Base-by-base conservation (phyloP, 35 echinoderm and acorn worm genomes). In the Patiria miniata region DNA sequence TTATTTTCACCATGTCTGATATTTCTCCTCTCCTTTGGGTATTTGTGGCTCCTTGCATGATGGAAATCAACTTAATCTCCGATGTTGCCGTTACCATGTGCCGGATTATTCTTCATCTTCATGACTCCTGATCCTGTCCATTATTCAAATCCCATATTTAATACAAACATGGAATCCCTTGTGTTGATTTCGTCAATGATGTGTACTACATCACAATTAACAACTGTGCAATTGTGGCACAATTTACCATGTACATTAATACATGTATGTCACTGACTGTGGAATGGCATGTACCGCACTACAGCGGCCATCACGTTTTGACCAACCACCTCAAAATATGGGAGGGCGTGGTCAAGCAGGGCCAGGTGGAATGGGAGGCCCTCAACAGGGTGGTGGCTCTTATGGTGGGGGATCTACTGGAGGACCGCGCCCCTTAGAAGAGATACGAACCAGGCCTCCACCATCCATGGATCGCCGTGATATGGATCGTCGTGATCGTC, bases 381-480 rank as follows among this genome's bases (percentile, higher is more conserved):
- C 65, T 34, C 65, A 73, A 23, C 65, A 73, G 65, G 34, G 65
- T 73, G 65, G 65, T 73, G 65, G 65, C 26, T 73, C 65, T 73
- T 73, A 73, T 73, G 65, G 21, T 32, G 65, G 65, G 29, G 65
- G 23, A 28, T 73, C 65, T 26, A 23, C 65, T 73, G 65, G 65
- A 28, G 65, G 65, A 34, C 65, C 65, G 19, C 65, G 65, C 65
- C 65, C 65, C 14, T 73, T 73, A 73, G 65, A 73, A 32, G 65
- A 73, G n/a, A 73, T 73, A 26, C 65, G 65, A 32, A 73, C 65
- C 26, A 73, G 65, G 65, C 65, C 65, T 73, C 65, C 65, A 73
- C 65, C 65, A 32, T 34, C 26, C 34, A 34, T 32, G 23, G 34
- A 32, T 10, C 26, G 34, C 65, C 65, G 65, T 14, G 26, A 34